A percentile compares a stretch with the other conserved stretches of the same genome.
Conservation (phyloP, 1,140 invertebrate species). For the Drosophila teissieri region DNA sequence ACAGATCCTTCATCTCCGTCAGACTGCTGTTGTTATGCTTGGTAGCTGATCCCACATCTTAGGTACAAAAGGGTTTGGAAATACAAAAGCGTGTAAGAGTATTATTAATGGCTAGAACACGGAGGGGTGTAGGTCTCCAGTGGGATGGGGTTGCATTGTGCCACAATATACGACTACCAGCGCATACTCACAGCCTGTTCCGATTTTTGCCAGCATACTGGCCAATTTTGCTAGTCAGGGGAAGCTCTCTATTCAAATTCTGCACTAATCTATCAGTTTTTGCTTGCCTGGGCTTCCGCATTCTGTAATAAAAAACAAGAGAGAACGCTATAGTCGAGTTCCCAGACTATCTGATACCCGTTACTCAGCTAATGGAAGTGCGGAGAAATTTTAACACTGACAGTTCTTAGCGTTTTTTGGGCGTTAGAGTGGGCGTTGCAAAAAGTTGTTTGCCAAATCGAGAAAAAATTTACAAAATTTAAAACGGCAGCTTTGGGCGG, state of each 20-base stretch:
- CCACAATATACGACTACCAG: not conserved
- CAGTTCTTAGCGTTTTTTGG: no score
- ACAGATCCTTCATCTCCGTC: not conserved
- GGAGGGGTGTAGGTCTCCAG: constrained; percentile 1
- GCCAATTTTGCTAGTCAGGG: constrained; percentile 6
- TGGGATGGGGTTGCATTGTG: constrained; percentile 44
- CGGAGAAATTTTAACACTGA: no score
- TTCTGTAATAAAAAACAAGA: constrained; percentile 21
- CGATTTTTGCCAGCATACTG: constrained; percentile 33
- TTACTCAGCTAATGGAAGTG: no score
- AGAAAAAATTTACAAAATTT: no score
- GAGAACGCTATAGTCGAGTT: no score
- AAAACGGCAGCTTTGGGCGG: no score
- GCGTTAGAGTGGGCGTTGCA: no score
- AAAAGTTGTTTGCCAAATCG: no score
- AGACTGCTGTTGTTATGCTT: not conserved
- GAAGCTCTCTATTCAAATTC: not conserved
- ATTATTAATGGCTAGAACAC: constrained; percentile 62
- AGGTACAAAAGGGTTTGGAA: constrained; percentile 6
- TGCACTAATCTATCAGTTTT: constrained; percentile 38
- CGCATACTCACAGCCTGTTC: constrained; percentile 2
- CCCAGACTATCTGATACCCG: no score
- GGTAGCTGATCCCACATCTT: constrained; percentile 5
- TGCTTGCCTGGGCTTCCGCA: constrained; percentile 12
- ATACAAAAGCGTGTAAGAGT: constrained; percentile 72